Evolutionary conservation across 1,140 invertebrate genomes (phyloP).

Genomic region (Archegozetes longisetosus): DNA sequence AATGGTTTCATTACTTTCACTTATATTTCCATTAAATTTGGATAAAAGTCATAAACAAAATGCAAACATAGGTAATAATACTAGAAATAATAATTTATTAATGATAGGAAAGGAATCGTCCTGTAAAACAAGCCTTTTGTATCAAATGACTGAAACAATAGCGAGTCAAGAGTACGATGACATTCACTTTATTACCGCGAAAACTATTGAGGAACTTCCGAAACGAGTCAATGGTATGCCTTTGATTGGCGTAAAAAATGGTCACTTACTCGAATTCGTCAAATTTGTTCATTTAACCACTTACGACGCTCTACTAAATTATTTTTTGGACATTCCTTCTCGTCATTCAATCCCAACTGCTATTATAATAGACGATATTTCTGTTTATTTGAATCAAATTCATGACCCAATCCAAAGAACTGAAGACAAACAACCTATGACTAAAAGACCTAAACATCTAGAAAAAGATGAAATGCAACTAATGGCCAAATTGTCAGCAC

Average conservation of each 20-base stretch:
- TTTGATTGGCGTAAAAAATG: neutral
- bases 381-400: neutral
- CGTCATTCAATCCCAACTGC: neutral
- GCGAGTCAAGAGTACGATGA: neutral
- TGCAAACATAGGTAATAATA: neutral
- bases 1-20: neutral
- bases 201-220: neutral
- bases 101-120: neutral
- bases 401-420: neutral
- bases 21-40: neutral
- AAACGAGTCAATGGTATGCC: neutral
- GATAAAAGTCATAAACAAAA: neutral
- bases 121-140: neutral
- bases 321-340: neutral
- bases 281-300: neutral
- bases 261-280: neutral
- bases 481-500: neutral
- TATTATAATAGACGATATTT: neutral
- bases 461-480: neutral
- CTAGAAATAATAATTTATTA: neutral
- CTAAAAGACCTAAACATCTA: neutral
- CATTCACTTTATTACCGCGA: neutral
- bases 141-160: neutral
- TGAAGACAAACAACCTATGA: neutral
- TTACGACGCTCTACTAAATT: neutral